Base-by-base conservation (phyloP, 2,888 invertebrate species). In the Eupeodes latifasciatus region DNA sequence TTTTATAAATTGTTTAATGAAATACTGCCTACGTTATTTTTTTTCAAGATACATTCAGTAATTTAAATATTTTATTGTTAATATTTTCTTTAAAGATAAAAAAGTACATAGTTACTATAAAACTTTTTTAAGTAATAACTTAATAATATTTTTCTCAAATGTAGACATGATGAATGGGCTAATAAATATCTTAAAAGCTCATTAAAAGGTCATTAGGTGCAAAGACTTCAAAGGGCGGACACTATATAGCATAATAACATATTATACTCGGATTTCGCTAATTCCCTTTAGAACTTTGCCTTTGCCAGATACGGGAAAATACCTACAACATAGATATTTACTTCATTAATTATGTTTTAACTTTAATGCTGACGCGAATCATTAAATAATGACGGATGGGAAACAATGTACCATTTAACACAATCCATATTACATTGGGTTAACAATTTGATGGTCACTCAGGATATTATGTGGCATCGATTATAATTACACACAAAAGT, bases 341-440 rank as follows among this genome's bases (percentile, higher is more conserved):
- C 61, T 74, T 81, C 77, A 77, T 81, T 81, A 85, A 85, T 85
- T 81, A 78, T 55, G 59, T 59, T 72, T 40, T 59, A 47, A 49
- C 55, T 34, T 74, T 57, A 78, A 51, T 61, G 75, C 76, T 76
- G 61, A 78, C 74, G 55, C 67, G 72, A 44, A 44, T 49, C 72
- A 81, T 85, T 85, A 62, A 78, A 81, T 82, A 78, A 81, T 62
- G 85, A 85, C 72, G n/a, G 34, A 72, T 72, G 72, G n/a, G 57
- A 27, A 27, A 72, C 12, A 49, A 40, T 19, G 69, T 19, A n/a
- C 27, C 47, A n/a, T 47, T 59, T 72, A 59, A 59, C 44, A 47
- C 57, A 72, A 44, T 11, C 44, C 6, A 34, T 36, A 53, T 16
- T n/a, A 10, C 0, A 34, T 7, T 3, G 34, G 34, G 49, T 36